Evolutionary conservation across 53 echinoderm and acorn worm genomes (phyloP), one percentile per base, ranked within the genome.

Genomic region (Temnopleurus reevesii): DNA sequence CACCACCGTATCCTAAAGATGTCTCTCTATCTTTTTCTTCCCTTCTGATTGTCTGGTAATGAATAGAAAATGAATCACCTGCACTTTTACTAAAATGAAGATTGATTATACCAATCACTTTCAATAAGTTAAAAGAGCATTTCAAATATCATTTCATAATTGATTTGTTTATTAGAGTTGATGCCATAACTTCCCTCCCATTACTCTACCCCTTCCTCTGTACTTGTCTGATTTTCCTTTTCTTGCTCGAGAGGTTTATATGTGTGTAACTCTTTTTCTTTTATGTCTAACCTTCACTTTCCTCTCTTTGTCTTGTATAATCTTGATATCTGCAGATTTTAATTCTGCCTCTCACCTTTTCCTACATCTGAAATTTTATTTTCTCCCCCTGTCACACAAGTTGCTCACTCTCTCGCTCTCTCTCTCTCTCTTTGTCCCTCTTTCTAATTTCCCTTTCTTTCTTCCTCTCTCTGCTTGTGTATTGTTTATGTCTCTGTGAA

Each of bases 81-180:
- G 71, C 28, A 71, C 71, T 71, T 71, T 71, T 41, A 71, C 38
- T 23, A 38, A 2, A 71, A 71, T 71, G 41, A 71, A 71, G 71
- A 71, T 41, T 71, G 71, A 71, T 71, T 38, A 21, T 36, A 71
- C 71, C 71, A 71, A 4, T 71, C 71, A 23, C 71, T 71, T 71
- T 8, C 41, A 71, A 71, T 71, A 13, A 71, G 41, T 10, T n/a
- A 71, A 71, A 71, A 71, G 18, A 71, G 4, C 41, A 71, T 43
- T 41, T 41, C 71, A 71, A 71, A n/a, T n/a, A 36, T 41, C n/a
- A 21, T 71, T 1, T 38, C 38, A 71, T 71, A 71, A 38, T 43
- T 43, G 41, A 38, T 21, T 43, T 3, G 10, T 41, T 71, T 36
- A 71, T 71, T 43, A 71, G n/a, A 38, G 36, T 38, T 71, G 3